A percentile compares a stretch with the other conserved stretches of the same genome.
Conservation (phyloP, 2,113 vertebrate species). For the Sebastes fasciatus region DNA sequence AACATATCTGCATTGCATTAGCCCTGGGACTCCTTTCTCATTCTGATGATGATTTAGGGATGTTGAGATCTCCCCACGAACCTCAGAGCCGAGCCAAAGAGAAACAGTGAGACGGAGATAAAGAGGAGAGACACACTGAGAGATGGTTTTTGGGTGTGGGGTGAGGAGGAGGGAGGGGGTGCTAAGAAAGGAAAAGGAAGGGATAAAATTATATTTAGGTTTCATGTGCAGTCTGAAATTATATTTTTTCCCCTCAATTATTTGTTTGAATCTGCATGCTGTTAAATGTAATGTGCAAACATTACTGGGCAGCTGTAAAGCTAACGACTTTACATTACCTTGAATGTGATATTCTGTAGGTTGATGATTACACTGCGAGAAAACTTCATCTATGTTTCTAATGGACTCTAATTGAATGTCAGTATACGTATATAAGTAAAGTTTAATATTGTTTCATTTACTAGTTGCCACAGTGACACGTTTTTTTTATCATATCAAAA, state of each 20-base stretch:
- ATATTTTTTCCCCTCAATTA: background rate
- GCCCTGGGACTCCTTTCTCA: constrained; percentile 80
- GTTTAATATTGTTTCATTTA: background rate
- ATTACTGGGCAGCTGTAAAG: constrained; percentile 1
- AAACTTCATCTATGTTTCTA: background rate
- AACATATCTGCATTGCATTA: constrained; percentile 71
- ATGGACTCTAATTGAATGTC: background rate
- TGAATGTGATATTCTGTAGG: background rate
- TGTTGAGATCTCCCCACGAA: constrained; percentile 72
- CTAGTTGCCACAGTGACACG: background rate
- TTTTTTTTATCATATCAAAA: background rate
- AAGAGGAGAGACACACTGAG: constrained; percentile 61
- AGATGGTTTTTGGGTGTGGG: constrained; percentile 44
- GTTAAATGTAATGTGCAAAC: constrained; percentile 9
- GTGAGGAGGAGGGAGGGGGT: constrained; percentile 10
- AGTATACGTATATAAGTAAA: background rate
- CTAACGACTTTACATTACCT: constrained; percentile 14
- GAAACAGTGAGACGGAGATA: constrained; percentile 64
- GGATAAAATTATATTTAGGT: constrained; percentile 38
- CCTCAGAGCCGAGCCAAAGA: constrained; percentile 63
- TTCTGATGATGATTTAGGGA: constrained; percentile 79
- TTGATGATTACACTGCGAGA: constrained; percentile 3
- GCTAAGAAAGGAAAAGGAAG: constrained; percentile 21
- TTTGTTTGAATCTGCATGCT: constrained; percentile 27
- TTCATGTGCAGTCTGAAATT: constrained; percentile 22